These are phyloP conservation scores for Periophthalmus modestus DNA, from an alignment of 2,113 vertebrate genomes.

Conservation along the genomic window DNA sequence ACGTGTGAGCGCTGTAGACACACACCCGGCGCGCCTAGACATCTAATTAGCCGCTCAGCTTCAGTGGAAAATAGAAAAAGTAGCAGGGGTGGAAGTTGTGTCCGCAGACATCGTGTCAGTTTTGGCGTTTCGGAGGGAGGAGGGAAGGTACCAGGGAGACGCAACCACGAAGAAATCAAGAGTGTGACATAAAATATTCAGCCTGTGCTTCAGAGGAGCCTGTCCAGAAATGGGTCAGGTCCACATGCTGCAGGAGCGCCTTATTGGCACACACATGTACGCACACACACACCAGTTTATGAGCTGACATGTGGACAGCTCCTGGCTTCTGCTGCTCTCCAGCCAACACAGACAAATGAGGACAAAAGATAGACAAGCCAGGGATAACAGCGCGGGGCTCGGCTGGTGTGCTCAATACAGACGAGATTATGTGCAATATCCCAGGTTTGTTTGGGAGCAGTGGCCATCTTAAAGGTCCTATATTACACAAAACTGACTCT, in stretches of 20 bases:
- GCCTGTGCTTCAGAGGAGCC: slow-evolving; percentile 56
- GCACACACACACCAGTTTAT: slow-evolving; percentile 15
- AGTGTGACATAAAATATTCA: slow-evolving; percentile 75
- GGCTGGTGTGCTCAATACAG: background rate
- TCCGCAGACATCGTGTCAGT: slow-evolving; percentile 21
- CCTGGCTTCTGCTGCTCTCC: slow-evolving; percentile 1
- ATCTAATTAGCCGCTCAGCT: slow-evolving; percentile 41
- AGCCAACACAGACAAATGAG: background rate
- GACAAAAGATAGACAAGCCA: background rate
- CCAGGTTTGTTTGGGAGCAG: background rate
- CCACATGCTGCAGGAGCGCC: slow-evolving; percentile 25
- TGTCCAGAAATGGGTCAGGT: slow-evolving; percentile 72
- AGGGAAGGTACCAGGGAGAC: slow-evolving; percentile 24
- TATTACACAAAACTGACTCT: too few species aligned
- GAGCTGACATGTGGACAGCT: slow-evolving; percentile 10
- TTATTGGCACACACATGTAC: slow-evolving; percentile 29
- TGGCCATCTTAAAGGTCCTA: background rate
- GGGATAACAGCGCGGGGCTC: too few species aligned
- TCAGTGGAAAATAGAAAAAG: slow-evolving; percentile 6
- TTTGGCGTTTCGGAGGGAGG: slow-evolving; percentile 20
- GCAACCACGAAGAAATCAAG: slow-evolving; percentile 64
- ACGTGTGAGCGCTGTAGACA: slow-evolving; percentile 12
- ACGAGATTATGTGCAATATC: background rate
- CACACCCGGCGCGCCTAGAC: slow-evolving; percentile 23
- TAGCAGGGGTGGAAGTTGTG: slow-evolving; percentile 3